Evolutionary conservation across 2,113 vertebrate species (phyloP), one percentile per base, ranked within the genome.

Genomic region (Dipodomys spectabilis): DNA sequence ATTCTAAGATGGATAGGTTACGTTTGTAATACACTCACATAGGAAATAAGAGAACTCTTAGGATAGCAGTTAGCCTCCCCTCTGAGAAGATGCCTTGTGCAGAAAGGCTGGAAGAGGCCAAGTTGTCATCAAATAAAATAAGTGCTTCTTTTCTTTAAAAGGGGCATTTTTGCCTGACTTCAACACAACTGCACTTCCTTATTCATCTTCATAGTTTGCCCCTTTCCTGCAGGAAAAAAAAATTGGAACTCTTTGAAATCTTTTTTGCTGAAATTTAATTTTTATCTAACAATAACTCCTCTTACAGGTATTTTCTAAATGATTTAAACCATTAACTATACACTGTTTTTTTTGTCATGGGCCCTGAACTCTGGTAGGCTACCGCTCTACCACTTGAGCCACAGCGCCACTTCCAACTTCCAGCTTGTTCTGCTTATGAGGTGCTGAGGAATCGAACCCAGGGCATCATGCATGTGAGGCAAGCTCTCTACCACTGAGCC

Each of bases 1-100:
- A 90, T 94, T 90, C 95, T 39, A 81, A 88, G 45, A 88, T 45
- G 49, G 60, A 64, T 71, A 73, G 7, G 93, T 90, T 83, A 90
- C 23, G 90, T 88, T 92, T 88, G 44, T 18, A 91, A 90, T 91
- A 89, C 35, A 81, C 13, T 39, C 10, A 12, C 83, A 22, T 44
- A 73, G 45, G 53, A 86, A 87, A 80, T 73, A 85, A 71, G 92
- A 92, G 22, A 25, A 23, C 23, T 64, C 19, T 86, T 68, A 71
- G 44, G 8, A 79, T 83, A 32, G 60, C 39, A 57, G 49, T 88
- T 86, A 53, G 88, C 79, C 20, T 45, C 94, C 28, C 30, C 25
- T 90, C 74, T 60, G 82, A 88, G n/a, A 74, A 9, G 71, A 77
- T 7, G 11, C 22, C 27, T 87, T 49, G 28, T 79, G 25, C 9